Percentiles rank a stretch among this genome's conserved stretches.
These are phyloP conservation scores for Kradibia gibbosae DNA, from an alignment of 1,140 invertebrate species.

Conservation along the genomic window DNA sequence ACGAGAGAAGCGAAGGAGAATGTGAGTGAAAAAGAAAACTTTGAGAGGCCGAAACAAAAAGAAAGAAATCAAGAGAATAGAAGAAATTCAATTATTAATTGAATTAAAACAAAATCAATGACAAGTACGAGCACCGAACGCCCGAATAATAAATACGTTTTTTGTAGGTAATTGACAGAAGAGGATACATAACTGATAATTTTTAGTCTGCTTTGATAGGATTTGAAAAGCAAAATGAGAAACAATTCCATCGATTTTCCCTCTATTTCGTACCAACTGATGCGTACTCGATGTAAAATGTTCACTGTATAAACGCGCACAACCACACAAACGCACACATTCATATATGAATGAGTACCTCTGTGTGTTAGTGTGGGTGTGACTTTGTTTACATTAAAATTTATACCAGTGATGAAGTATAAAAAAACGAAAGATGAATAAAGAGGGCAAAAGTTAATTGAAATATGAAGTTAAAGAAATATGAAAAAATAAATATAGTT, in stretches of 20 bases:
- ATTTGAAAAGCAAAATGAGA: not conserved
- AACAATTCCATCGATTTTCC: constrained; percentile 18
- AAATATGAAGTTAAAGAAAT: constrained; percentile 49
- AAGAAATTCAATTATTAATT: constrained; percentile 38
- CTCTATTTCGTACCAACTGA: constrained; percentile 47
- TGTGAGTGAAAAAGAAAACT: not conserved
- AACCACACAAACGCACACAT: constrained; percentile 49
- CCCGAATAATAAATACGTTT: constrained; percentile 8
- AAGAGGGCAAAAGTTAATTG: not conserved
- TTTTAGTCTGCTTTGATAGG: not conserved
- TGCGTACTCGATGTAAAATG: constrained; percentile 25
- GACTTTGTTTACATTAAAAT: too few relatives aligned
- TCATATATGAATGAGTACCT: constrained; percentile 2
- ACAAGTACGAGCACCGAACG: not conserved
- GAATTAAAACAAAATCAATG: not conserved
- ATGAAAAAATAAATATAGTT: not conserved
- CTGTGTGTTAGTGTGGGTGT: not conserved
- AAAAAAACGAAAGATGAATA: constrained; percentile 42
- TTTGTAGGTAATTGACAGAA: not conserved
- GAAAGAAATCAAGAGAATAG: constrained; percentile 23
- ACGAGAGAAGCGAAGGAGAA: constrained; percentile 1
- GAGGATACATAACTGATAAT: not conserved
- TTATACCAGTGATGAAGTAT: too few relatives aligned
- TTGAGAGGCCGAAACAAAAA: constrained; percentile 4
- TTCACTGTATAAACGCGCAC: too few relatives aligned